Evolutionary conservation across 2,888 invertebrate genomes (phyloP).

Genomic region (Nomada ferruginata): DNA sequence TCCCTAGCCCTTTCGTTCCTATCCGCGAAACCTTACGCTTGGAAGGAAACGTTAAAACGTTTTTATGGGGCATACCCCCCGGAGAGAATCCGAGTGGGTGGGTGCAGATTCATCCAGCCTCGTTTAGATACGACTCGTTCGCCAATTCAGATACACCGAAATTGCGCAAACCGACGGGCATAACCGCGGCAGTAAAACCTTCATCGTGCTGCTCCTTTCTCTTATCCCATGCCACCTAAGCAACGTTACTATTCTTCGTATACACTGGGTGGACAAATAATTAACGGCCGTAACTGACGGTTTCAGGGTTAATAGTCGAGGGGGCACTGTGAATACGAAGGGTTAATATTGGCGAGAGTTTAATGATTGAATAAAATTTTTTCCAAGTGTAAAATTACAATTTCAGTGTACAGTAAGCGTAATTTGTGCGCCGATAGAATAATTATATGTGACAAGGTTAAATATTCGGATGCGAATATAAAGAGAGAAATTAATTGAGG

Average conservation of each 20-base stretch:
- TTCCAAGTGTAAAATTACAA: no score
- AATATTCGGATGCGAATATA: no score
- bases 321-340: no score
- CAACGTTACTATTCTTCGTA: constrained; percentile 10
- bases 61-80: constrained; percentile 65
- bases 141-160: constrained; percentile 76
- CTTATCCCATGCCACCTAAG: neutral
- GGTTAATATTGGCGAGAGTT: no score
- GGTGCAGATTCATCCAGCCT: constrained; percentile 72
- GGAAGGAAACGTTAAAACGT: constrained; percentile 61
- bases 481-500: no score
- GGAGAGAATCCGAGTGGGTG: constrained; percentile 60
- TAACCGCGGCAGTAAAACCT: constrained; percentile 74
- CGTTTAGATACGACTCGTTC: constrained; percentile 76
- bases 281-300: no score
- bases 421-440: no score
- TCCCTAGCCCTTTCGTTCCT: constrained; percentile 8
- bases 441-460: no score
- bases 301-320: no score
- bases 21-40: constrained; percentile 41
- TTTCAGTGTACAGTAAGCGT: no score
- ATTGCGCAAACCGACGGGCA: constrained; percentile 76
- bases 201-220: constrained; percentile 63
- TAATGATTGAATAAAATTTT: no score
- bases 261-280: no score